A percentile compares a stretch with the other conserved stretches of the same genome.
phyloP scores from a whole-genome alignment of 2,888 invertebrate genomes.

The Cheilosia impressa region DNA sequence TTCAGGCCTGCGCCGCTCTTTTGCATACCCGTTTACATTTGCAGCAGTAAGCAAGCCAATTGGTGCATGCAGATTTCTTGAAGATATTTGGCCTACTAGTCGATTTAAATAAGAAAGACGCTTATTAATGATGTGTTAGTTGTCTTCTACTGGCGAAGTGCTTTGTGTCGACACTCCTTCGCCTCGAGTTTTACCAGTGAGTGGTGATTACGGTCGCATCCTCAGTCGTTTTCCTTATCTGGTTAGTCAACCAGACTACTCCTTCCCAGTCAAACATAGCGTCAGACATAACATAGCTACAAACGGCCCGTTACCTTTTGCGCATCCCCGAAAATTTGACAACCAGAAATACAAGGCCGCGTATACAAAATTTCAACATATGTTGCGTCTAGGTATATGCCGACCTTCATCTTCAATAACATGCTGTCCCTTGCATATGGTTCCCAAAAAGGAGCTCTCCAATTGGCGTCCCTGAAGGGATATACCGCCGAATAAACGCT shows the following conservation, averaged over 20 bases:
- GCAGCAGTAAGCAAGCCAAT: background rate
- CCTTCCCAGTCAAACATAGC: constrained; percentile 22
- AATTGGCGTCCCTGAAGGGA: constrained; percentile 78
- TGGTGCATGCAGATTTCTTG: background rate
- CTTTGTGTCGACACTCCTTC: background rate
- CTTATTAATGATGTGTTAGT: background rate
- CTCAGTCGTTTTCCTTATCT: constrained; percentile 3
- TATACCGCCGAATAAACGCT: background rate
- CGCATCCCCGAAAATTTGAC: no score
- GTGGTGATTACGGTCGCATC: background rate
- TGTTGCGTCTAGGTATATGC: constrained; percentile 50
- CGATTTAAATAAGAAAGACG: background rate
- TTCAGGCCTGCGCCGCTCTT: no score
- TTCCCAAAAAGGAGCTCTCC: constrained; percentile 36
- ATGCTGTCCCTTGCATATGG: constrained; percentile 59
- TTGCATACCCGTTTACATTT: no score
- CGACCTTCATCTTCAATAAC: constrained; percentile 33
- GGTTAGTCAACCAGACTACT: background rate
- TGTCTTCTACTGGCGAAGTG: background rate
- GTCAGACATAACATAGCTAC: constrained; percentile 43
- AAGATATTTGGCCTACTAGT: background rate
- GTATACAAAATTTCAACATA: constrained; percentile 48
- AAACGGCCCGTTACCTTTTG: no score
- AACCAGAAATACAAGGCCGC: constrained; percentile 50
- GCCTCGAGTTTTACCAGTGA: background rate